Conservation (phyloP, 2,888 invertebrate genomes). For the Ochlodes sylvanus region DNA sequence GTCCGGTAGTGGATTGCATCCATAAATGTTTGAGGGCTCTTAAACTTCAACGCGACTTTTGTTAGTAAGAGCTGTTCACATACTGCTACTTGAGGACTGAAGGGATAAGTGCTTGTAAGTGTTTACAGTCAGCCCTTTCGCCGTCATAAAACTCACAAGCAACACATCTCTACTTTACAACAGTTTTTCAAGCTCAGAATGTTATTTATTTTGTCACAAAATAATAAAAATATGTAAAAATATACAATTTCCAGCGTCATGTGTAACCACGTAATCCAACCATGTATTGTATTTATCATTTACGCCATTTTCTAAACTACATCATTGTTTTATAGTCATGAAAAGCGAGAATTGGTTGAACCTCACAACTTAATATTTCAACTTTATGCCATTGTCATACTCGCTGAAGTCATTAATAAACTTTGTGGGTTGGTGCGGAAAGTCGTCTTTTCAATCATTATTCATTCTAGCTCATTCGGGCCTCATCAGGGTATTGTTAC, state of each 20-base stretch:
- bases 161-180: not conserved
- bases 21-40: not conserved
- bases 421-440: not conserved
- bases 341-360: not conserved
- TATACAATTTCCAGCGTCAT: too few species aligned
- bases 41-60: not conserved
- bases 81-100: not conserved
- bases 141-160: not conserved
- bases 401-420: slow-evolving; percentile 16
- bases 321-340: not conserved
- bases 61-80: not conserved
- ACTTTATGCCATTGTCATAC: slow-evolving; percentile 14
- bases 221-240: too few species aligned
- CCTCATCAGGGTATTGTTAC: not conserved
- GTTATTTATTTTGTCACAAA: too few species aligned
- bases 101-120: not conserved
- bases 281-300: too few species aligned
- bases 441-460: slow-evolving; percentile 8
- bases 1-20: not conserved
- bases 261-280: too few species aligned
- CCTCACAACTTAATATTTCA: slow-evolving; percentile 14
- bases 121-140: not conserved
- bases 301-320: too few species aligned
- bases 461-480: slow-evolving; percentile 12
- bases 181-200: too few species aligned